Base-by-base conservation (phyloP, 2,888 invertebrate genomes). In the Beris chalybata region DNA sequence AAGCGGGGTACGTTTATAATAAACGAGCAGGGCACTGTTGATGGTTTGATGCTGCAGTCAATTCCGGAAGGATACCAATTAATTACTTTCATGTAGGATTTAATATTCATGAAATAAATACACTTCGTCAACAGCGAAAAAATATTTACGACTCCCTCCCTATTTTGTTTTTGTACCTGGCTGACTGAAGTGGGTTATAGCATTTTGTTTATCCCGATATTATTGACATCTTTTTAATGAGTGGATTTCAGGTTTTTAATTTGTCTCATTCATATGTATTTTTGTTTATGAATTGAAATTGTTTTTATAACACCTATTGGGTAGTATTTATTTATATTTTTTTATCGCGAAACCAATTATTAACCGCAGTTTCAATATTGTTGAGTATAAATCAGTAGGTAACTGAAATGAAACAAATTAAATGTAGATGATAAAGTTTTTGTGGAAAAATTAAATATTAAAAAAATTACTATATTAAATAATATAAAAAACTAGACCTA, bases 91-190 rank as follows among this genome's bases (percentile, higher is more conserved):
- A 56, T 48, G 58, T 58, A 12, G 58, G 48, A 54, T 67, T 67
- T 64, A 67, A 64, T 64, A 67, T 67, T 64, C 67, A 64, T 63
- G 67, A 54, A 59, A 56, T 64, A 67, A 67, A 67, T 64, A 44
- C 67, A 22, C 43, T 64, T 64, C 64, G 54, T 48, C 59, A 59
- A 59, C 59, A 48, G 31, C 15, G 13, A 4, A 47, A 59, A 48
- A 59, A 44, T 57, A 22, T 45, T 29, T 44, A 5, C 11, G 45
- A 56, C 7, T 38, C 15, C 44, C 4, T 57, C n/a, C 29, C 11
- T 45, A 44, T 43, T 56, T 56, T 43, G 15, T 15, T 53, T 54
- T 54, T 31, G 9, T 31, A 9, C 44, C 29, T 57, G 29, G 29
- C 9, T 5, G n/a, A n/a, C 29, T 15, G 43, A 7, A 9, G 3